A percentile compares a stretch with the other conserved stretches of the same genome.
Conservation (phyloP, 2,888 invertebrate genomes). For the Hololepta plana region DNA sequence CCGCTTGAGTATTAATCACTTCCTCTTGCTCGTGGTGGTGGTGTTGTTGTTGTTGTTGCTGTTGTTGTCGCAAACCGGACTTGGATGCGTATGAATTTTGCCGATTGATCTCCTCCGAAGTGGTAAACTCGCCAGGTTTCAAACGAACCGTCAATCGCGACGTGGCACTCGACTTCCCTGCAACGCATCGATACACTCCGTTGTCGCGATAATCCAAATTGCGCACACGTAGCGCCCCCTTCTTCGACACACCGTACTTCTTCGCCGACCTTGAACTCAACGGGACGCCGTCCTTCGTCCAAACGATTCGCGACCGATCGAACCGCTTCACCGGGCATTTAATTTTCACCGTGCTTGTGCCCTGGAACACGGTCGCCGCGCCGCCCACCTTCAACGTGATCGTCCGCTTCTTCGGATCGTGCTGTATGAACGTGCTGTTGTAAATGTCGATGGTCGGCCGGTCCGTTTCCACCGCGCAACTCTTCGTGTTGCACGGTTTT, state of each 20-base stretch:
- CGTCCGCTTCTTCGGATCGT: slow-evolving; percentile 62
- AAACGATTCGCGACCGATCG: slow-evolving; percentile 66
- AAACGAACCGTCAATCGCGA: slow-evolving; percentile 65
- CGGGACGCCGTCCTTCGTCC: slow-evolving; percentile 74
- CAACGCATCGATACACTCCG: slow-evolving; percentile 73
- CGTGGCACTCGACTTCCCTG: slow-evolving; percentile 65
- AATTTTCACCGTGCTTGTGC: slow-evolving; percentile 82
- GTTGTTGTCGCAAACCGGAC: too few species aligned
- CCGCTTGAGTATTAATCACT: too few species aligned
- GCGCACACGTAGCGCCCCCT: slow-evolving; percentile 75
- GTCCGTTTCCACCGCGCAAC: slow-evolving; percentile 54
- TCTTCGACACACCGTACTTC: slow-evolving; percentile 76
- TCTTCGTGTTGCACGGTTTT: slow-evolving; percentile 71
- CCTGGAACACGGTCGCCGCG: slow-evolving; percentile 75
- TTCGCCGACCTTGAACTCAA: slow-evolving; percentile 56
- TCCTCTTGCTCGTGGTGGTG: too few species aligned
- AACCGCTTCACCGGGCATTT: slow-evolving; percentile 82
- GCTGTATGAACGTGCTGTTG: slow-evolving; percentile 69
- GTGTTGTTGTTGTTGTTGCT: too few species aligned
- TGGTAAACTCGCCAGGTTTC: slow-evolving; percentile 58
- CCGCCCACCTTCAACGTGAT: slow-evolving; percentile 80
- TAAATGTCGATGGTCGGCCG: slow-evolving; percentile 60
- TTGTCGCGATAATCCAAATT: slow-evolving; percentile 66
- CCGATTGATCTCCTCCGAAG: slow-evolving; percentile 54
- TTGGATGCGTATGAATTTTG: too few species aligned